Percentiles rank a stretch among this genome's conserved stretches.
Evolutionary conservation across 2,888 invertebrate genomes (phyloP).

Genomic region (Craniophora ligustri): DNA sequence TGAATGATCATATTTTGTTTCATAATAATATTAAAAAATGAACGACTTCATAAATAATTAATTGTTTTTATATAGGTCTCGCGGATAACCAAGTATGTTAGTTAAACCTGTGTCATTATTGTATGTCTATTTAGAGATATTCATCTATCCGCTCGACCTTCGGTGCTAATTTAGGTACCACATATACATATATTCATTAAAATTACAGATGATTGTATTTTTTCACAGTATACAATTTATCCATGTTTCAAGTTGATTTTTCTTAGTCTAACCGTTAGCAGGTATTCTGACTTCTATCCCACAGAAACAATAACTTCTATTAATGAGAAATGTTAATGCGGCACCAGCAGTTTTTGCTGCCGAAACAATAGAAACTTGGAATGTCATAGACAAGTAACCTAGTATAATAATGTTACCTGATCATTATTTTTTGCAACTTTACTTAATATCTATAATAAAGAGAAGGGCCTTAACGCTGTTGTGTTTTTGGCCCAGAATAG

Average conservation of each 20-base stretch:
- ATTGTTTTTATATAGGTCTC: constrained; percentile 40
- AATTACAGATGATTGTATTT: constrained; percentile 20
- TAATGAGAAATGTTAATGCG: constrained; percentile 48
- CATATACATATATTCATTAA: no score
- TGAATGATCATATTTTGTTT: constrained; percentile 22
- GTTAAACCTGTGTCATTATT: constrained; percentile 45
- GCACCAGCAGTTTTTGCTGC: constrained; percentile 34
- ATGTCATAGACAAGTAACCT: background rate
- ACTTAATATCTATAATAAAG: no score
- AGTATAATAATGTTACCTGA: constrained; percentile 1
- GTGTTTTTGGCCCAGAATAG: no score
- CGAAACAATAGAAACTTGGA: constrained; percentile 27
- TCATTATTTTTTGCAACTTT: no score
- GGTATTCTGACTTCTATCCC: constrained; percentile 46
- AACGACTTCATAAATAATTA: constrained; percentile 48
- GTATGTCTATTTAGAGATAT: constrained; percentile 38
- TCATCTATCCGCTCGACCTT: constrained; percentile 40
- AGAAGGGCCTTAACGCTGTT: no score
- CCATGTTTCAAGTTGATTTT: no score
- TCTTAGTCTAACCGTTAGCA: no score
- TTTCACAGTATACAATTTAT: background rate
- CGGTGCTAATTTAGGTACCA: no score
- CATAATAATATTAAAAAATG: constrained; percentile 29
- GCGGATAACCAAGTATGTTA: constrained; percentile 40
- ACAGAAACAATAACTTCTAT: constrained; percentile 55